Conservation (phyloP, 2,888 invertebrate genomes). For the Protula sp. region DNA sequence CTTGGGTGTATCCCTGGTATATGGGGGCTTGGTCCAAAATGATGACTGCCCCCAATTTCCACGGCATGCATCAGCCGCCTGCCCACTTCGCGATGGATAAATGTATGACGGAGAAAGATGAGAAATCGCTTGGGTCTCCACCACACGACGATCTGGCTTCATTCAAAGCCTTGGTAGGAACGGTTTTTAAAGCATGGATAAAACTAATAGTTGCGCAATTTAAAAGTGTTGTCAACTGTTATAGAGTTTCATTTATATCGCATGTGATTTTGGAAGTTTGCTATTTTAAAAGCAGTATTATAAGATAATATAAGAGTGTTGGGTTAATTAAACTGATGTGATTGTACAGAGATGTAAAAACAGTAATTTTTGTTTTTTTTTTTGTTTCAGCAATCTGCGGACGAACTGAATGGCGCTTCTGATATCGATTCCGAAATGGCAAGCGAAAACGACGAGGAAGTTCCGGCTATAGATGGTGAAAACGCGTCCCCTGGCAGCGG, state of each 20-base stretch:
- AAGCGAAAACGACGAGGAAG: slow-evolving; percentile 3
- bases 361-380: background rate
- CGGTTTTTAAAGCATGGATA: background rate
- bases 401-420: background rate
- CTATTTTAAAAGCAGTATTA: background rate
- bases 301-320: background rate
- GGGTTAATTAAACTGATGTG: too few relatives aligned
- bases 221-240: too few relatives aligned
- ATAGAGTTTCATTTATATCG: background rate
- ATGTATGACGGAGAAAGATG: too few relatives aligned
- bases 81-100: background rate
- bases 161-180: background rate
- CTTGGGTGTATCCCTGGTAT: slow-evolving; percentile 22
- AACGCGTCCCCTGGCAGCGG: background rate
- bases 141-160: background rate
- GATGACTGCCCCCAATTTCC: slow-evolving; percentile 9
- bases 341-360: too few relatives aligned
- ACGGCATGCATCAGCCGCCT: background rate
- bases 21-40: slow-evolving; percentile 23
- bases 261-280: background rate
- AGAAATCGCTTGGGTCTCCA: background rate
- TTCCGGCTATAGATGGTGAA: background rate
- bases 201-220: too few relatives aligned
- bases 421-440: slow-evolving; percentile 1
- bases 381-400: background rate